A percentile compares a stretch with the other conserved stretches of the same genome.
phyloP scores from a whole-genome alignment of 1,140 invertebrate species.

The Rhizoglyphus robini region DNA sequence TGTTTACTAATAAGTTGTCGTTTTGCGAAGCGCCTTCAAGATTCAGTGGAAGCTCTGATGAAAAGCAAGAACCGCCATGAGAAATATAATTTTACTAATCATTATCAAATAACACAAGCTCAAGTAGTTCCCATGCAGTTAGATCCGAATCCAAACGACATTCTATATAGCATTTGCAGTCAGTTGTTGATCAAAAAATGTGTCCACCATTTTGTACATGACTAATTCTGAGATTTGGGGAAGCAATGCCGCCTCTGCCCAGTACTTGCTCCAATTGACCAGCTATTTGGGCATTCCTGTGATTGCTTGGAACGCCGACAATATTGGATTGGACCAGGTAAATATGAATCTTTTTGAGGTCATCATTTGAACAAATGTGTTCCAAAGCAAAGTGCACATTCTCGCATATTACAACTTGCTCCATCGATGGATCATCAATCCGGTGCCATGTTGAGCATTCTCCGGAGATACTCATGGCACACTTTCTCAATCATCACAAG shows the following conservation, averaged over 20 bases:
- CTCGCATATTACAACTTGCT: conserved; percentile 56
- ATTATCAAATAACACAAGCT: conserved; percentile 18
- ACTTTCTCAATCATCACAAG: conserved; percentile 71
- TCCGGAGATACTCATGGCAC: conserved; percentile 90
- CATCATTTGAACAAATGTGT: neutral
- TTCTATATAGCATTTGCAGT: conserved; percentile 58
- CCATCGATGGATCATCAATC: conserved; percentile 86
- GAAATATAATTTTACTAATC: conserved; percentile 21
- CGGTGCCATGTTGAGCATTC: conserved; percentile 77
- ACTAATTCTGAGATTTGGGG: conserved; percentile 81
- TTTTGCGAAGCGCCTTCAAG: conserved; percentile 47
- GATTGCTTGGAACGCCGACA: conserved; percentile 84
- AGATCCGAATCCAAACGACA: conserved; percentile 53
- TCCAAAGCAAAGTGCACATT: conserved; percentile 32
- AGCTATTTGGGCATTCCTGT: conserved; percentile 71
- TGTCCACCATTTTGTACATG: conserved; percentile 78
- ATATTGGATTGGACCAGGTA: conserved; percentile 63
- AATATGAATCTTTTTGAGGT: neutral
- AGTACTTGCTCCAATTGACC: conserved; percentile 81
- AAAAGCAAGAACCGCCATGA: conserved; percentile 38
- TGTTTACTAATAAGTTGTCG: too few relatives aligned
- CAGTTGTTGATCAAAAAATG: conserved; percentile 72
- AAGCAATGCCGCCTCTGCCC: conserved; percentile 73
- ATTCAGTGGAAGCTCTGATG: conserved; percentile 44
- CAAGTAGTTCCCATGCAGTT: conserved; percentile 29